Evolutionary conservation across 2,888 invertebrate genomes (phyloP).

Genomic region (Suillia variegata): DNA sequence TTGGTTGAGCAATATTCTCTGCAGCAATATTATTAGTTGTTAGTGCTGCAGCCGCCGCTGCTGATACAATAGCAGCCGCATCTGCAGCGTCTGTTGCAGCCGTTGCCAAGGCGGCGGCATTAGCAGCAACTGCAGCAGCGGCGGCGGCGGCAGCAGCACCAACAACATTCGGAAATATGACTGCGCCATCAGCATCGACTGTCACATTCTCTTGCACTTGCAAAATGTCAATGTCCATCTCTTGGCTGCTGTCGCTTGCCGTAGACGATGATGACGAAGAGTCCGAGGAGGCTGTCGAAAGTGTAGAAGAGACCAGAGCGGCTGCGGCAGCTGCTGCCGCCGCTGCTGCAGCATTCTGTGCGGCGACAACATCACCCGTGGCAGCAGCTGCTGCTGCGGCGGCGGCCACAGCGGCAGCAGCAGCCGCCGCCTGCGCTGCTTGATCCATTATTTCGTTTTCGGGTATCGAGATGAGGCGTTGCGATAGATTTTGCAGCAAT

Average conservation of each 20-base stretch:
- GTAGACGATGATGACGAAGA: constrained; percentile 42
- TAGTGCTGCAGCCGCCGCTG: constrained; percentile 30
- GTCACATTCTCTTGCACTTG: constrained; percentile 63
- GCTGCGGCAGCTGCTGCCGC: constrained; percentile 48
- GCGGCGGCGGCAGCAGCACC: constrained; percentile 22
- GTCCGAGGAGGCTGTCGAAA: constrained; percentile 39
- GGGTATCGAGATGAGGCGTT: constrained; percentile 65
- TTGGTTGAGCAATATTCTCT: constrained; percentile 28
- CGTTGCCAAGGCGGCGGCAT: constrained; percentile 25
- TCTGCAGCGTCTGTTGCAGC: constrained; percentile 12
- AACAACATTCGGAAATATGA: constrained; percentile 44
- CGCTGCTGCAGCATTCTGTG: constrained; percentile 45
- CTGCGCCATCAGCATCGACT: constrained; percentile 57
- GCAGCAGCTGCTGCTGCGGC: constrained; percentile 50
- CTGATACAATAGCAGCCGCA: constrained; percentile 21
- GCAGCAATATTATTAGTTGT: constrained; percentile 35
- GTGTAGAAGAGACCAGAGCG: constrained; percentile 40
- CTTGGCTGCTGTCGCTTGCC: constrained; percentile 58
- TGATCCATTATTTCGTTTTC: constrained; percentile 65
- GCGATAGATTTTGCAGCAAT: constrained; percentile 66
- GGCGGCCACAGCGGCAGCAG: constrained; percentile 53
- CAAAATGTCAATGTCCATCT: constrained; percentile 67
- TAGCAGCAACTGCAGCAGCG: constrained; percentile 25
- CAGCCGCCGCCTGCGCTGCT: constrained; percentile 58
- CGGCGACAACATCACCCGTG: constrained; percentile 30